Conservation (phyloP, 2,888 invertebrate genomes). For the Lampropteryx suffumata region DNA sequence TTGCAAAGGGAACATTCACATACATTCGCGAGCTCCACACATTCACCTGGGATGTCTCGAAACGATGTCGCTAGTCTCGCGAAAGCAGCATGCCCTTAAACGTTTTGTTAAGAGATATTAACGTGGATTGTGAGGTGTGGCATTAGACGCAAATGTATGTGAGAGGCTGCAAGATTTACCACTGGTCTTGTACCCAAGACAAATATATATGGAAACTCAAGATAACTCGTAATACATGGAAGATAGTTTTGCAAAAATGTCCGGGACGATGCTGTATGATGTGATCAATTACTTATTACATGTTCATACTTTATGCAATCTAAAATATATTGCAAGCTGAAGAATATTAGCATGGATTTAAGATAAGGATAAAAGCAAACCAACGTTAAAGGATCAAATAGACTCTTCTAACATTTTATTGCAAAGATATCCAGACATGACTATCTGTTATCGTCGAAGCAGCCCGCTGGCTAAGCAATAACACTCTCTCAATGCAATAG, state of each 20-base stretch:
- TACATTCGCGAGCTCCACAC: slow-evolving; percentile 24
- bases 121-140: slow-evolving; percentile 47
- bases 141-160: slow-evolving; percentile 30
- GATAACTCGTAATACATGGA: slow-evolving; percentile 14
- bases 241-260: slow-evolving; percentile 15
- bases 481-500: slow-evolving; percentile 43
- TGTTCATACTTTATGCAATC: slow-evolving; percentile 2
- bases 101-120: slow-evolving; percentile 53
- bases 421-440: slow-evolving; percentile 50
- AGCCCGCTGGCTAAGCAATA: slow-evolving; percentile 39
- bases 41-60: slow-evolving; percentile 13
- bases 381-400: slow-evolving; percentile 60
- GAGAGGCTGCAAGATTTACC: slow-evolving; percentile 28
- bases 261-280: background rate
- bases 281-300: background rate
- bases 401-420: slow-evolving; percentile 61
- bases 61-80: slow-evolving; percentile 39
- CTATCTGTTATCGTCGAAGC: slow-evolving; percentile 43
- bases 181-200: slow-evolving; percentile 27
- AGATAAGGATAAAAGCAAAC: slow-evolving; percentile 75
- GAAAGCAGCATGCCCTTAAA: slow-evolving; percentile 59
- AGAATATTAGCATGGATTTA: slow-evolving; percentile 23
- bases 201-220: slow-evolving; percentile 22
- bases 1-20: slow-evolving; percentile 28
- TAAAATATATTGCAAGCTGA: slow-evolving; percentile 18